Conservation (phyloP, 2,888 invertebrate genomes). For the Apamea monoglypha region DNA sequence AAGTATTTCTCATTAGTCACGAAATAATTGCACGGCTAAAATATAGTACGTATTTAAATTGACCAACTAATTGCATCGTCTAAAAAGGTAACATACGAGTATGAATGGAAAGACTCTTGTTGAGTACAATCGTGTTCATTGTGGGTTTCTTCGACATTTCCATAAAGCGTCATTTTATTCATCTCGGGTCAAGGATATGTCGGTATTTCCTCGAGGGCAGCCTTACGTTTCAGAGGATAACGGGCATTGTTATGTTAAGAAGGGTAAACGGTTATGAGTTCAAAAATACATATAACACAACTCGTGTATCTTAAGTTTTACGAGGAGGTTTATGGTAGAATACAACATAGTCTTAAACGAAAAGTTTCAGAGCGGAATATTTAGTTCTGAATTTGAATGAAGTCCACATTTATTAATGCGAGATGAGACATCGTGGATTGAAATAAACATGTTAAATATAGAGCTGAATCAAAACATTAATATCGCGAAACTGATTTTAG, state of each 20-base stretch:
- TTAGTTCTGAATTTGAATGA: conserved; percentile 48
- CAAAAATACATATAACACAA: conserved; percentile 62
- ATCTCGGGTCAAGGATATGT: conserved; percentile 65
- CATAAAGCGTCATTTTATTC: conserved; percentile 59
- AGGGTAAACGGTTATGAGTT: conserved; percentile 65
- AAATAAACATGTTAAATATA: conserved; percentile 58
- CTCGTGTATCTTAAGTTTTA: conserved; percentile 54
- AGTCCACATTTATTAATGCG: conserved; percentile 57
- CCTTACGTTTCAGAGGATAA: conserved; percentile 58
- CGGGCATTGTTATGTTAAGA: conserved; percentile 65
- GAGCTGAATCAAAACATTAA: conserved; percentile 60
- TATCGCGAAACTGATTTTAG: conserved; percentile 51
- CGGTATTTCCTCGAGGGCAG: conserved; percentile 58
- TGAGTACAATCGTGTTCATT: conserved; percentile 24
- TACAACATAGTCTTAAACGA: conserved; percentile 42
- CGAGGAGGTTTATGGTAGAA: conserved; percentile 28
- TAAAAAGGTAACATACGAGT: not conserved
- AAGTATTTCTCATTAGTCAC: conserved; percentile 54
- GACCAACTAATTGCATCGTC: conserved; percentile 19
- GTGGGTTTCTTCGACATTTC: conserved; percentile 42
- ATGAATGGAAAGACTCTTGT: conserved; percentile 4
- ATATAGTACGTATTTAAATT: conserved; percentile 29
- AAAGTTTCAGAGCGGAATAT: conserved; percentile 25
- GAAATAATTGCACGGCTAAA: conserved; percentile 42
- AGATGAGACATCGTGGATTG: conserved; percentile 54